Evolutionary conservation across 2,797 vertebrate species (phyloP).

Genomic region (Dendrocincla fuliginosa): DNA sequence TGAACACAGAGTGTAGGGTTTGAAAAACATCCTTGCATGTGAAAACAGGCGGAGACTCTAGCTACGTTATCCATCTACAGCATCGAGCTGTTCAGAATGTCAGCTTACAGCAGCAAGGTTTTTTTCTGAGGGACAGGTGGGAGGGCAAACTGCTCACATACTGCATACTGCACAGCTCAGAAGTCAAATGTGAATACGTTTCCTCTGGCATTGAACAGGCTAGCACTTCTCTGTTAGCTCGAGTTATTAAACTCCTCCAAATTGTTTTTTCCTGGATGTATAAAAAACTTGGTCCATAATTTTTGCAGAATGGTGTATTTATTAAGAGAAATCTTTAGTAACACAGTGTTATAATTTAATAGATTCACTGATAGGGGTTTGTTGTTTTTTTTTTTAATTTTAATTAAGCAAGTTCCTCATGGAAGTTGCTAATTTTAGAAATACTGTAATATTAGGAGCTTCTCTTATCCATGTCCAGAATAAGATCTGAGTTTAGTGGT

Average conservation of each 20-base stretch:
- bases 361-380: not conserved
- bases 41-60: not conserved
- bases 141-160: not conserved
- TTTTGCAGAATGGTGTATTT: not conserved
- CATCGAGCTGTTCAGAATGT: not conserved
- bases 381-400: not conserved
- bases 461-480: not conserved
- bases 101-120: not conserved
- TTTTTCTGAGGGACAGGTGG: not conserved
- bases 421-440: not conserved
- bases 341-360: not conserved
- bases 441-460: not conserved
- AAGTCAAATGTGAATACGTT: not conserved
- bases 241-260: not conserved
- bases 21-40: not conserved
- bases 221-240: not conserved
- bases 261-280: not conserved
- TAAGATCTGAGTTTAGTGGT: not conserved
- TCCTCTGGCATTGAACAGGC: not conserved
- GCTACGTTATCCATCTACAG: not conserved
- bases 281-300: not conserved
- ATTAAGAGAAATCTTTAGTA: not conserved
- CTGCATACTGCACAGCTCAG: not conserved
- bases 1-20: not conserved
- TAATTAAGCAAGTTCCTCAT: not conserved